Percentiles rank a stretch among this genome's conserved stretches.
phyloP scores from a whole-genome alignment of 2,113 vertebrate genomes.

The Corapipo altera region DNA sequence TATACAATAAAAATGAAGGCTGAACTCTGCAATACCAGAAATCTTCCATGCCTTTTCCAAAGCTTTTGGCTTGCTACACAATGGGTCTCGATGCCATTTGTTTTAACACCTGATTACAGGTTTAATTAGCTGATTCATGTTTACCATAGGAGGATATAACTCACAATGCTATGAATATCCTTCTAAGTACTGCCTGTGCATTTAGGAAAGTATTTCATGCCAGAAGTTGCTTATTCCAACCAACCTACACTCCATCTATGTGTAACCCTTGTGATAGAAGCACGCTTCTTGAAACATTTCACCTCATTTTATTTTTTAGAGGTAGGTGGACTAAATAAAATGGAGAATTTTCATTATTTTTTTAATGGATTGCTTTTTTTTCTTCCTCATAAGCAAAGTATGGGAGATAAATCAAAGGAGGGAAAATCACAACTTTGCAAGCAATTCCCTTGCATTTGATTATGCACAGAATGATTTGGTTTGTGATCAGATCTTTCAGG shows the following conservation, averaged over 20 bases:
- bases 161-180: neutral
- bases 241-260: neutral
- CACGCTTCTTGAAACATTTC: neutral
- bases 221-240: neutral
- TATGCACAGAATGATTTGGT: neutral
- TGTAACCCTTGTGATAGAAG: neutral
- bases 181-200: neutral
- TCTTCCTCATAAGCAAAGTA: neutral
- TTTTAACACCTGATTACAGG: neutral
- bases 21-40: neutral
- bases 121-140: neutral
- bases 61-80: neutral
- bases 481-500: neutral
- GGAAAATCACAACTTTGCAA: neutral
- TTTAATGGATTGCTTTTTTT: neutral
- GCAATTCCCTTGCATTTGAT: neutral
- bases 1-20: neutral
- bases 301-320: neutral
- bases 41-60: neutral
- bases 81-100: neutral
- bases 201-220: neutral
- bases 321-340: neutral
- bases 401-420: neutral
- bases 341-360: neutral
- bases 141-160: neutral